These are phyloP conservation scores for Amphibalanus amphitrite DNA, from an alignment of 1,140 invertebrate species.

Conservation along the genomic window DNA sequence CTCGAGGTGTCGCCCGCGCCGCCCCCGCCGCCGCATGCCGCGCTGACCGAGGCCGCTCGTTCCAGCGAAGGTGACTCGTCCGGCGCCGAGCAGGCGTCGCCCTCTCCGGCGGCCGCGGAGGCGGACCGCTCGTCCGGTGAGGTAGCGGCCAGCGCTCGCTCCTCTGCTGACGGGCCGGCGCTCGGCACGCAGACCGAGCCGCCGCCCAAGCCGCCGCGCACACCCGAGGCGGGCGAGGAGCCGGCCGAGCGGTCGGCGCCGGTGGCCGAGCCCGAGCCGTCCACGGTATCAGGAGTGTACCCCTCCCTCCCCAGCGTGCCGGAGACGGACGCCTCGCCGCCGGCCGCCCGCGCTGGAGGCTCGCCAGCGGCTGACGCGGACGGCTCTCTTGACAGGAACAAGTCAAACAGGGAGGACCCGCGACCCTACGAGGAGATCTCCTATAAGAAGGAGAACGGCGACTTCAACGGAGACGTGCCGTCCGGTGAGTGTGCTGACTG, in stretches of 20 bases:
- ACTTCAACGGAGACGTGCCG: constrained; percentile 3
- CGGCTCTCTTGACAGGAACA: not conserved
- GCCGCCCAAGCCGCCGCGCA: not conserved
- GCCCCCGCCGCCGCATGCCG: not conserved
- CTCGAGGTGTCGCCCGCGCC: not conserved
- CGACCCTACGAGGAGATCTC: constrained; percentile 23
- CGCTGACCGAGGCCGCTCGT: not conserved
- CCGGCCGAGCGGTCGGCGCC: too few relatives aligned
- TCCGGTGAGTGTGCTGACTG: constrained; percentile 13
- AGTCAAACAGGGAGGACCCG: constrained; percentile 14
- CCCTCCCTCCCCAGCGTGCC: not conserved
- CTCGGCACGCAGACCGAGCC: not conserved
- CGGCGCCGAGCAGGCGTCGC: too few relatives aligned
- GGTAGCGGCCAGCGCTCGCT: not conserved
- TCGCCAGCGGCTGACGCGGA: not conserved
- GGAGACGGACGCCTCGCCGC: not conserved
- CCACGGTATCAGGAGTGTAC: not conserved
- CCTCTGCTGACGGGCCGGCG: too few relatives aligned
- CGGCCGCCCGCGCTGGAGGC: too few relatives aligned
- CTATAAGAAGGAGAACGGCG: constrained; percentile 21
- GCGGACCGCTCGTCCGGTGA: not conserved
- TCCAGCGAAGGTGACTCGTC: not conserved
- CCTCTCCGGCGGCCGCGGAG: not conserved
- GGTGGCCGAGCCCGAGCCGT: not conserved
- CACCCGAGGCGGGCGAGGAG: not conserved